A percentile compares a stretch with the other conserved stretches of the same genome.
Conservation (phyloP, 2,113 vertebrate species). For the Toxostoma redivivum region DNA sequence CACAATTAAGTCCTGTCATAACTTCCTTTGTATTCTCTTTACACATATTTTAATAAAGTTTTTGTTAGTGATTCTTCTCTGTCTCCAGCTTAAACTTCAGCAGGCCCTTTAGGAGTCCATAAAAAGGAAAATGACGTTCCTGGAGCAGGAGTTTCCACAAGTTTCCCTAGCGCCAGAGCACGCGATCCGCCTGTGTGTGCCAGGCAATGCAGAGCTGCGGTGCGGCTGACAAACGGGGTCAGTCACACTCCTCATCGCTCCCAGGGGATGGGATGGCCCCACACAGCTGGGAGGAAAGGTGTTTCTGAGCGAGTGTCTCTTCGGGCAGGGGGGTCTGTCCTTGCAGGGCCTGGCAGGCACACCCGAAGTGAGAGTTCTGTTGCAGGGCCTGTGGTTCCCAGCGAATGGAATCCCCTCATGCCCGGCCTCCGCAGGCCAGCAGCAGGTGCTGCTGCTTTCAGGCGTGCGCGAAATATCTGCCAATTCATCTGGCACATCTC, state of each 20-base stretch:
- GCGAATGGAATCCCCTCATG: neutral
- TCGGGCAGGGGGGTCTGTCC: neutral
- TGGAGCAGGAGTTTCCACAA: neutral
- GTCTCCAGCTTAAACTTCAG: neutral
- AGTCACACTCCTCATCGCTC: neutral
- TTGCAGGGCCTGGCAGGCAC: neutral
- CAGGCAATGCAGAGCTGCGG: accelerated
- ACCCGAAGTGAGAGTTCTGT: neutral
- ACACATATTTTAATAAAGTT: neutral
- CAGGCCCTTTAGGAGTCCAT: neutral
- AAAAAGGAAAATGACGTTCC: neutral
- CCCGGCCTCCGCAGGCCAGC: conserved; percentile 9
- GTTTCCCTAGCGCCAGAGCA: accelerated
- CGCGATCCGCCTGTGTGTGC: accelerated
- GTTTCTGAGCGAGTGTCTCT: neutral
- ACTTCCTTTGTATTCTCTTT: neutral
- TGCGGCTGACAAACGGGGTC: neutral
- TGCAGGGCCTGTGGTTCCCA: conserved; percentile 44
- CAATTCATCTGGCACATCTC: conserved; percentile 73
- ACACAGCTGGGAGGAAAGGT: neutral
- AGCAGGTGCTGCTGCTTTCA: conserved; percentile 74
- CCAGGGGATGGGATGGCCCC: too few relatives aligned
- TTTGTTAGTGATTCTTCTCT: neutral
- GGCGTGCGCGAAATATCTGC: conserved; percentile 66
- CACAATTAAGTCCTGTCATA: neutral